phyloP scores from a whole-genome alignment of 2,888 invertebrate species.

The Pantelozetes paolii region DNA sequence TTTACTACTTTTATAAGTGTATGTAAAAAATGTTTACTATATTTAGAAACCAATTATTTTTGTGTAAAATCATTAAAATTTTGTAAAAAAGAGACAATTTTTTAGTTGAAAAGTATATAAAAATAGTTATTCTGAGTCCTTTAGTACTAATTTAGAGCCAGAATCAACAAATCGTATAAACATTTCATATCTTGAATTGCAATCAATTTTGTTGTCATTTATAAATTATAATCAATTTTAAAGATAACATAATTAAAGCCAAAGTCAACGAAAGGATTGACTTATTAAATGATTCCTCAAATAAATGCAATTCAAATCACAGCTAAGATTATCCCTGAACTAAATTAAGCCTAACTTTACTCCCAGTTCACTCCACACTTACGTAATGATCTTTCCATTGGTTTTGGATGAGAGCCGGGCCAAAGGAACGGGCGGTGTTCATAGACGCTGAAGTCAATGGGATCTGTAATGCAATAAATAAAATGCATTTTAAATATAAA shows the following conservation, averaged over 20 bases:
- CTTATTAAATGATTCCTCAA: not conserved
- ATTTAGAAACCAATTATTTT: too few species aligned
- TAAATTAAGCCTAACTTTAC: not conserved
- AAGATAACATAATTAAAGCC: too few species aligned
- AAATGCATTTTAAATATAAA: not conserved
- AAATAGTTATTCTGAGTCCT: not conserved
- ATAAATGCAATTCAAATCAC: slow-evolving; percentile 11
- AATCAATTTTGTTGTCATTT: not conserved
- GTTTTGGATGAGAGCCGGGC: slow-evolving; percentile 73
- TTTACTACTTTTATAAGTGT: too few species aligned
- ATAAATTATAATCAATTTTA: too few species aligned
- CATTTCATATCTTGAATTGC: too few species aligned
- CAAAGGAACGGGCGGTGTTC: slow-evolving; percentile 86
- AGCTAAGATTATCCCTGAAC: not conserved
- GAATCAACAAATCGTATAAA: not conserved
- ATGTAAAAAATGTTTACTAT: too few species aligned
- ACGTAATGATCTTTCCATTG: slow-evolving; percentile 79
- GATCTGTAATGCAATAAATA: slow-evolving; percentile 54
- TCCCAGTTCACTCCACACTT: slow-evolving; percentile 50
- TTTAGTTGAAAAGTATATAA: not conserved
- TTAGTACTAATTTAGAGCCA: not conserved
- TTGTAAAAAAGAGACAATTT: too few species aligned
- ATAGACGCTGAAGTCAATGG: slow-evolving; percentile 77
- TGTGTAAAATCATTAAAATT: too few species aligned
- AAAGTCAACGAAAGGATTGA: too few species aligned